Evolutionary conservation across 2,888 invertebrate genomes (phyloP).

Genomic region (Pristionchus exspectatus): DNA sequence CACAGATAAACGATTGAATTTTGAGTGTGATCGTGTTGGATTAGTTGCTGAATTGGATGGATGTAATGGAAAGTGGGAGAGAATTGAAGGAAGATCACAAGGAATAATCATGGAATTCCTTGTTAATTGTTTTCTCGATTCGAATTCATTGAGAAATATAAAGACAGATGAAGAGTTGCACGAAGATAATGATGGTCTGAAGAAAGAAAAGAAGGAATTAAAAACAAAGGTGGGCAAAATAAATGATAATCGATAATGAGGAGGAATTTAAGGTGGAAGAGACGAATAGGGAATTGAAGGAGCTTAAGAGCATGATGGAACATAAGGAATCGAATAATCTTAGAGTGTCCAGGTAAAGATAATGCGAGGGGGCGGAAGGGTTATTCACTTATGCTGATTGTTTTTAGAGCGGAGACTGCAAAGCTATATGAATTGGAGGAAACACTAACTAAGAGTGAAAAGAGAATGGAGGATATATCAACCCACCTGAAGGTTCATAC

Average conservation of each 20-base stretch:
- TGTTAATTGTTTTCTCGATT: constrained; percentile 12
- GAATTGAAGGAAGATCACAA: not conserved
- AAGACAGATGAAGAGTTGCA: not conserved
- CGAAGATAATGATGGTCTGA: not conserved
- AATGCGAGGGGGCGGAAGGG: not conserved
- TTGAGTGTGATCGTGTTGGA: not conserved
- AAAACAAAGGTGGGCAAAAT: not conserved
- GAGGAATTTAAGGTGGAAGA: constrained; percentile 6
- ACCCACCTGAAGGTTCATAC: not conserved
- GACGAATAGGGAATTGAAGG: not conserved
- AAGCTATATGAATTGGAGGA: constrained; percentile 17
- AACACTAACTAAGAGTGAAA: not conserved
- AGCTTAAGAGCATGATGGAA: not conserved
- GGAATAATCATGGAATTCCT: not conserved
- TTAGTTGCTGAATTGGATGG: constrained; percentile 28
- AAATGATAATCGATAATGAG: not conserved
- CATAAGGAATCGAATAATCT: not conserved
- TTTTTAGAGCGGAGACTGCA: not conserved
- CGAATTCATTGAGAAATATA: not conserved
- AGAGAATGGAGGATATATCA: not conserved
- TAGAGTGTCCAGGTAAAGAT: not conserved
- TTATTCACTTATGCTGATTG: not conserved
- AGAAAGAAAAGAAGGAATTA: constrained; percentile 6
- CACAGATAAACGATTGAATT: not conserved
- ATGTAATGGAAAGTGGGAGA: not conserved